Conservation (phyloP, 2,113 vertebrate genomes). For the Terrapene triunguis region DNA sequence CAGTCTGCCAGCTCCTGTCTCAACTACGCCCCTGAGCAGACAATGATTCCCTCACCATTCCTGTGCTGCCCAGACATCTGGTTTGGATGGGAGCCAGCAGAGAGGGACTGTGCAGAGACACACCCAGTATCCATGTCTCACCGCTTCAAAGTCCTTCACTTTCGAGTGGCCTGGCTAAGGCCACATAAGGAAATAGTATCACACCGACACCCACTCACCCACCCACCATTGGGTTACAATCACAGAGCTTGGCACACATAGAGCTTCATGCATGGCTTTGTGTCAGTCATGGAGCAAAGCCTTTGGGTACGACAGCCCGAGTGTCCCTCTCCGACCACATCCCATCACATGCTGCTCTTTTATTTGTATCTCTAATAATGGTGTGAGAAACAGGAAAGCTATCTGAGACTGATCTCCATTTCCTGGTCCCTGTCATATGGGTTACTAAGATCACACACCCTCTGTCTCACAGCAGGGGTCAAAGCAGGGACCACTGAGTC, state of each 20-base stretch:
- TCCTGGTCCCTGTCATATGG: background rate
- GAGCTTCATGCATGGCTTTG: too few relatives aligned
- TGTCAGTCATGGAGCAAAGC: too few relatives aligned
- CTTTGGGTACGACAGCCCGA: too few relatives aligned
- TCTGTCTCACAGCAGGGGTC: background rate
- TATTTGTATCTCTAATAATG: background rate
- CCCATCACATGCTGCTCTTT: background rate
- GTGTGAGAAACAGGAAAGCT: background rate
- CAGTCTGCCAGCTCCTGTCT: background rate
- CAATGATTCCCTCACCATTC: background rate
- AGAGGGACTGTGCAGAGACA: background rate
- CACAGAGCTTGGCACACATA: too few relatives aligned
- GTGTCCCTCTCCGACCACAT: too few relatives aligned
- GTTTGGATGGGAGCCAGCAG: background rate
- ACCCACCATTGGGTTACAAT: too few relatives aligned
- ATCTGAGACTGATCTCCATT: background rate
- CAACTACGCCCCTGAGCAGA: background rate
- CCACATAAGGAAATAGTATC: too few relatives aligned
- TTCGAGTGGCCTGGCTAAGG: too few relatives aligned
- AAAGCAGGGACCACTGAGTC: background rate
- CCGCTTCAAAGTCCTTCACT: background rate
- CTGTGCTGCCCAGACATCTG: background rate
- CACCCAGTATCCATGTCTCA: background rate
- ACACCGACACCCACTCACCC: too few relatives aligned
- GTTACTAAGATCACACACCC: background rate